Evolutionary conservation across 1,140 invertebrate species (phyloP).

Genomic region (Cephus cinctus): DNA sequence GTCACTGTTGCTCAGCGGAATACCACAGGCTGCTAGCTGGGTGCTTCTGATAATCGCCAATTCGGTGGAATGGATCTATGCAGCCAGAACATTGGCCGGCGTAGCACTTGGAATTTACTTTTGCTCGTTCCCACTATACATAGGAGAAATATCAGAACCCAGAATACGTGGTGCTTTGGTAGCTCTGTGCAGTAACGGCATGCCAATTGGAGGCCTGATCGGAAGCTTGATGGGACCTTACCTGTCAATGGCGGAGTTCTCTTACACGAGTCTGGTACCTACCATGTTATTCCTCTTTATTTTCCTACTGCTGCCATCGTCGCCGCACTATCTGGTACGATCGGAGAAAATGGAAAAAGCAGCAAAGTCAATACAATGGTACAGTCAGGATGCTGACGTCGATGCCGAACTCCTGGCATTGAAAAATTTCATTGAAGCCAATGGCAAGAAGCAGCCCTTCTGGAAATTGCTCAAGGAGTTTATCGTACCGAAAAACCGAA

Average conservation of each 20-base stretch:
- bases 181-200: constrained; percentile 52
- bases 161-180: constrained; percentile 67
- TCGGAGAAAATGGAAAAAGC: constrained; percentile 60
- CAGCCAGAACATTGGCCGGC: constrained; percentile 59
- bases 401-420: constrained; percentile 28
- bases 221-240: constrained; percentile 67
- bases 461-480: constrained; percentile 15
- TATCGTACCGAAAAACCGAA: constrained; percentile 53
- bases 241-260: constrained; percentile 59
- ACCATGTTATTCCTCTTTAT: constrained; percentile 60
- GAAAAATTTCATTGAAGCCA: constrained; percentile 24
- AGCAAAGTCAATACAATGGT: constrained; percentile 41
- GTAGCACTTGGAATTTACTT: constrained; percentile 65
- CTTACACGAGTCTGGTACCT: constrained; percentile 58
- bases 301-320: constrained; percentile 70
- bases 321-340: constrained; percentile 67
- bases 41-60: constrained; percentile 59
- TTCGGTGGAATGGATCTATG: constrained; percentile 56
- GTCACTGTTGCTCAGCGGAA: constrained; percentile 60
- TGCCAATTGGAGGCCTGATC: constrained; percentile 64
- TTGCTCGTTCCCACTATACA: constrained; percentile 64
- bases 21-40: constrained; percentile 66
- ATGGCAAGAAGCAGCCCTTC: no score
- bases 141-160: constrained; percentile 65
- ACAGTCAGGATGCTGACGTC: constrained; percentile 27